Conservation (phyloP, 2,113 vertebrate genomes). For the Sphyrna mokarran region DNA sequence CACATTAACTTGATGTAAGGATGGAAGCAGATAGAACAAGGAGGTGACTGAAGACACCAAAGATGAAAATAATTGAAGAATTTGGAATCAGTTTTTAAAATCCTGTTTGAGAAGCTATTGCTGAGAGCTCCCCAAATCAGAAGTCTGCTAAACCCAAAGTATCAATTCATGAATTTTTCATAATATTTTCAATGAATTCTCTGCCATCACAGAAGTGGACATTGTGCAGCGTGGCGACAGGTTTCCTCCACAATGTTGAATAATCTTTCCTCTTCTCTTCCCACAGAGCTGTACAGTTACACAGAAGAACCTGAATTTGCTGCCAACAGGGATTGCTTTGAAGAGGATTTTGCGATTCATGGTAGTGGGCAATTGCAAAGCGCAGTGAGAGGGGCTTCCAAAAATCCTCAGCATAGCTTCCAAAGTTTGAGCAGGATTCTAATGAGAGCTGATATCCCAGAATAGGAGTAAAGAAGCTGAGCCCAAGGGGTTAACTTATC, state of each 20-base stretch:
- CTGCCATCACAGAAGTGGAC: neutral
- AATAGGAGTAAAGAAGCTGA: neutral
- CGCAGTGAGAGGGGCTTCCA: no score
- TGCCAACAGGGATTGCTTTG: conserved; percentile 82
- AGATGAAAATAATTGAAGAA: neutral
- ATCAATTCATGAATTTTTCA: neutral
- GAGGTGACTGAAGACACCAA: neutral
- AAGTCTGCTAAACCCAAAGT: neutral
- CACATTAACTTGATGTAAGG: no score
- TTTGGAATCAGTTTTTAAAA: neutral
- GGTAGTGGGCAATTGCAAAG: conserved; percentile 56
- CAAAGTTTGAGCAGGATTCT: neutral
- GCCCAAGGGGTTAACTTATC: neutral
- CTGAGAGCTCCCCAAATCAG: neutral
- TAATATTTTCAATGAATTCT: neutral
- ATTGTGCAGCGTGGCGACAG: no score
- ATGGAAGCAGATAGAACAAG: neutral
- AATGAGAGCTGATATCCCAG: neutral
- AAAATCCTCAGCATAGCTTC: neutral
- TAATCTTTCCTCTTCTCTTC: conserved; percentile 39
- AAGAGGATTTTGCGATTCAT: conserved; percentile 83
- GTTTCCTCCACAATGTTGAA: neutral
- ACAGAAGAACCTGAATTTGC: conserved; percentile 86
- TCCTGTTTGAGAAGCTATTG: neutral
- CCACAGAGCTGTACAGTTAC: conserved; percentile 91